These are phyloP conservation scores for Poeciliopsis presidionis DNA, from an alignment of 2,797 vertebrate genomes.

Conservation along the genomic window DNA sequence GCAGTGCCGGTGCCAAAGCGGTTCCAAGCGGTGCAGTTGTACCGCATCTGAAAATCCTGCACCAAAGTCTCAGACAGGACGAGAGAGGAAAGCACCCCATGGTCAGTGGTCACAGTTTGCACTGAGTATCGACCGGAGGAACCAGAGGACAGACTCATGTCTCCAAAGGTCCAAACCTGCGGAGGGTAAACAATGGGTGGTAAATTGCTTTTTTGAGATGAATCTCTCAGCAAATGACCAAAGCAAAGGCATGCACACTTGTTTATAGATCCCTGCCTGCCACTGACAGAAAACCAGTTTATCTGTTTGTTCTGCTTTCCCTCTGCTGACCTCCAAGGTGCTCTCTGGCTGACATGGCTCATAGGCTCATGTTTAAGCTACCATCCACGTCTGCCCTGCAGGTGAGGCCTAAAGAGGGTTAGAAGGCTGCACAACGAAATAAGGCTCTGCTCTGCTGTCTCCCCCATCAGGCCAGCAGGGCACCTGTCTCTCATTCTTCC, in stretches of 20 bases:
- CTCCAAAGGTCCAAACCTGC: constrained; percentile 91
- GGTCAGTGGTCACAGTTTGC: constrained; percentile 84
- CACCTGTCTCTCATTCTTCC: constrained; percentile 73
- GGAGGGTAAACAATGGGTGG: constrained; percentile 21
- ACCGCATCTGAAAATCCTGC: constrained; percentile 83
- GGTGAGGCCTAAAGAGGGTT: constrained; percentile 71
- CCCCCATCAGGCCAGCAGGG: constrained; percentile 58
- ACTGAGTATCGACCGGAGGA: constrained; percentile 87
- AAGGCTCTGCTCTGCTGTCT: constrained; percentile 51
- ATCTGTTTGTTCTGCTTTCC: constrained; percentile 43
- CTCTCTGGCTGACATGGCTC: constrained; percentile 53
- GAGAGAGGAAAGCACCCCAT: constrained; percentile 85
- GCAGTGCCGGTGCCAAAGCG: constrained; percentile 75
- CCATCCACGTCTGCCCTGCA: constrained; percentile 72
- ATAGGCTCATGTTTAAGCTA: constrained; percentile 71
- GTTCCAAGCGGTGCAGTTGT: constrained; percentile 81
- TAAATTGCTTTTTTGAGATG: constrained; percentile 26
- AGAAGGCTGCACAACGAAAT: constrained; percentile 58
- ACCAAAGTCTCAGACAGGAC: constrained; percentile 86
- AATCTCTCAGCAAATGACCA: constrained; percentile 13
- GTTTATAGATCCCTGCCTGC: constrained; percentile 54
- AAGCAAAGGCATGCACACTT: constrained; percentile 13
- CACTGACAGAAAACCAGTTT: constrained; percentile 33
- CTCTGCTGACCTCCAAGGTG: constrained; percentile 53
- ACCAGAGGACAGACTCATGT: constrained; percentile 83